Conservation (phyloP, 2,888 invertebrate genomes). For the Acleris emargana region DNA sequence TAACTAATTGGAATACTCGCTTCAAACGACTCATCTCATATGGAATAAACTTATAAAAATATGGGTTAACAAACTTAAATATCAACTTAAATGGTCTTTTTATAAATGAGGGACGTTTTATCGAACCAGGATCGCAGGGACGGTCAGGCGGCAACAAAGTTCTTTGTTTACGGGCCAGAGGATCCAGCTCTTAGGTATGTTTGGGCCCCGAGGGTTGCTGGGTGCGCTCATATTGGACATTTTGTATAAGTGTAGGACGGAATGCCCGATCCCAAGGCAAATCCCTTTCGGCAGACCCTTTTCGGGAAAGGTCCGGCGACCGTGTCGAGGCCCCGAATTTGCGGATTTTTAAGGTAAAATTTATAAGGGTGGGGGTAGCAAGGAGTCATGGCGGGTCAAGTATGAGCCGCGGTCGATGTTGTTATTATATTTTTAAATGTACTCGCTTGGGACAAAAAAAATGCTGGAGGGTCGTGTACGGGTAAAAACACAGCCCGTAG, state of each 20-base stretch:
- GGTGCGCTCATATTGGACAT: conserved; percentile 79
- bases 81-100: background rate
- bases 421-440: conserved; percentile 52
- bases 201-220: conserved; percentile 64
- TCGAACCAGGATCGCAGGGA: conserved; percentile 59
- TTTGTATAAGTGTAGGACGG: conserved; percentile 82
- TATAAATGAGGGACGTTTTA: conserved; percentile 23
- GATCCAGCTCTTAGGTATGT: conserved; percentile 66
- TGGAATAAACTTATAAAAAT: too few species aligned
- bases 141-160: conserved; percentile 70
- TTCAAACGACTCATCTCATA: background rate
- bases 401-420: conserved; percentile 42
- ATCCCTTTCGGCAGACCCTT: conserved; percentile 81
- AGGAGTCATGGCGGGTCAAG: conserved; percentile 39
- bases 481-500: conserved; percentile 2
- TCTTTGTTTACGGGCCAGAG: conserved; percentile 71
- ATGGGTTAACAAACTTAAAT: too few species aligned
- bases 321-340: conserved; percentile 79
- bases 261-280: conserved; percentile 77
- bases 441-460: conserved; percentile 22
- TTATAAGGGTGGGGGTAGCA: conserved; percentile 69
- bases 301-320: conserved; percentile 73
- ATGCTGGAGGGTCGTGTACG: conserved; percentile 4
- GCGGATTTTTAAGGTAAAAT: conserved; percentile 84
- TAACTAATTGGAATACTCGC: too few species aligned